Conservation (phyloP, 2,113 vertebrate species). For the Marmota flaviventris region DNA sequence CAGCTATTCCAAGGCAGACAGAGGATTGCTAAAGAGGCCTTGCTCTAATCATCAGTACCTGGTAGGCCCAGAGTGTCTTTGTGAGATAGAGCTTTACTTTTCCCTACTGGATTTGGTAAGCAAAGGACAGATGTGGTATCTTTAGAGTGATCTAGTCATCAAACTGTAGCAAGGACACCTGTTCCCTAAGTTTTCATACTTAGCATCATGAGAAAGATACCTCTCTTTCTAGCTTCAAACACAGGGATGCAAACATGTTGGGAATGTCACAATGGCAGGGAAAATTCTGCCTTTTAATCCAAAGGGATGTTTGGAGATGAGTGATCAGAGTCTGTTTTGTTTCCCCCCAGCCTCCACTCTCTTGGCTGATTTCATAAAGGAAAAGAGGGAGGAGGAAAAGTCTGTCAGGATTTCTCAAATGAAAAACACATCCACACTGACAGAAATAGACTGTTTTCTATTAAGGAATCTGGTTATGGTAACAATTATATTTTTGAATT, state of each 20-base stretch:
- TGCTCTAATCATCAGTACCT: neutral
- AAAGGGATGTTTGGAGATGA: constrained; percentile 65
- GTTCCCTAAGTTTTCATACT: neutral
- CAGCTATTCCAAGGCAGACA: neutral
- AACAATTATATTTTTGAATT: constrained; percentile 80
- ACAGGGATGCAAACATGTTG: neutral
- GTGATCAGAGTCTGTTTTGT: constrained; percentile 57
- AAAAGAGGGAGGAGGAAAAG: constrained; percentile 64
- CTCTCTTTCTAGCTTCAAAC: neutral
- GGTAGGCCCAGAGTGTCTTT: neutral
- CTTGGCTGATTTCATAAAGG: constrained; percentile 73
- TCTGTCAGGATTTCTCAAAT: constrained; percentile 68
- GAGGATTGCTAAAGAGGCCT: neutral
- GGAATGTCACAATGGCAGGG: constrained; percentile 38
- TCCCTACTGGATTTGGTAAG: neutral
- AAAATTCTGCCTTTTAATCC: constrained; percentile 58
- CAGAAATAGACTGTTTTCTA: constrained; percentile 75
- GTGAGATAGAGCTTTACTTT: neutral
- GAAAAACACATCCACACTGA: constrained; percentile 71
- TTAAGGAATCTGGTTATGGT: constrained; percentile 76
- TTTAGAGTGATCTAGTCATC: neutral
- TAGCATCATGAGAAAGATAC: neutral
- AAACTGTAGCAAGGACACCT: neutral
- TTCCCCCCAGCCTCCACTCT: neutral
- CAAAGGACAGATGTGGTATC: neutral